Conservation (phyloP, 2,797 vertebrate genomes). For the Gymnoscopelus braueri region DNA sequence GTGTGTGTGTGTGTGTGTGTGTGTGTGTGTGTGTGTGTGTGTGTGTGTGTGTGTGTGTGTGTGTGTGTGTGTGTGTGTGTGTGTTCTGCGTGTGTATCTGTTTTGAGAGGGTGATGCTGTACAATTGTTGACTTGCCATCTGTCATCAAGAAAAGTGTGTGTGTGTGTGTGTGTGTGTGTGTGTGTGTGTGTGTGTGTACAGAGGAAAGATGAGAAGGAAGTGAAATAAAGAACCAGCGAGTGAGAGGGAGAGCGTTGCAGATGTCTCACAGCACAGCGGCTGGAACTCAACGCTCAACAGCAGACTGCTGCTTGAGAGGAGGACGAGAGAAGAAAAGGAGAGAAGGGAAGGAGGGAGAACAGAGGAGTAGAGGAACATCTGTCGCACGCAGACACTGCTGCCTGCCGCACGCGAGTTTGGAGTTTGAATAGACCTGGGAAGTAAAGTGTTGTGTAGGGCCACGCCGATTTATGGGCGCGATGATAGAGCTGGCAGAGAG, state of each 20-base stretch:
- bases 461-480: conserved; percentile 20
- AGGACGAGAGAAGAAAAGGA: conserved; percentile 32
- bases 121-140: conserved; percentile 98
- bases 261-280: conserved; percentile 67
- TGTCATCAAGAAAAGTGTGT: conserved; percentile 88
- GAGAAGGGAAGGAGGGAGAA: conserved; percentile 48
- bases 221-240: conserved; percentile 72
- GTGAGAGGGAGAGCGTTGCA: conserved; percentile 79
- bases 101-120: conserved; percentile 81
- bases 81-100: conserved; percentile 10
- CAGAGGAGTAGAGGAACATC: conserved; percentile 63
- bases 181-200: conserved; percentile 23
- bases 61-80: conserved; percentile 36
- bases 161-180: conserved; percentile 25
- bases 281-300: conserved; percentile 74
- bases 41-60: conserved; percentile 21
- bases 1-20: conserved; percentile 20
- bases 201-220: conserved; percentile 67
- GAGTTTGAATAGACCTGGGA: conserved; percentile 56
- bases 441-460: conserved; percentile 40
- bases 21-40: conserved; percentile 11
- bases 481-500: neutral
- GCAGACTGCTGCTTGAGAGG: conserved; percentile 88
- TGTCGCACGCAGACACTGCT: conserved; percentile 72
- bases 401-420: conserved; percentile 61